Evolutionary conservation across 2,797 vertebrate genomes (phyloP), one percentile per base, ranked within the genome.

Genomic region (Sarcophilus harrisii): DNA sequence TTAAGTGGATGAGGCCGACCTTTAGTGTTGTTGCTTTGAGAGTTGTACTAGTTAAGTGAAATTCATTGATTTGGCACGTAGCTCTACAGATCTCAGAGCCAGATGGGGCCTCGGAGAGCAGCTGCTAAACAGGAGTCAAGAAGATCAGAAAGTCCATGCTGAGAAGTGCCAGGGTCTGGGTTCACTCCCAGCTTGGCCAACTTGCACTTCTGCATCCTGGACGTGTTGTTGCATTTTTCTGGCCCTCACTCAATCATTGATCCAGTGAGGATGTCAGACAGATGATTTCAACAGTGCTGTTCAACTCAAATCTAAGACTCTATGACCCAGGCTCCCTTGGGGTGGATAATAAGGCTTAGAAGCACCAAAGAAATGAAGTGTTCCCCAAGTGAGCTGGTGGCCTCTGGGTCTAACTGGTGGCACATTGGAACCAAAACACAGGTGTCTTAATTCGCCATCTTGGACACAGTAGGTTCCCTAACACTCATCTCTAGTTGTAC

Each of bases 381-480:
- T 87, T 87, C 73, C 24, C 38, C 38, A 87, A 18, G 73, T 45
- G 21, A 45, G 73, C 8, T 45, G 18, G 66, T 81, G 21, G 66
- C 73, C 18, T 21, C 66, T 73, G 5, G 66, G n/a, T 73, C n/a
- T 73, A 87, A 21, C 24, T 87, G 73, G 73, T 81, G 73, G 73
- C 38, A 45, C 54, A 92, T 0, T 93, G 57, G 28, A 12, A 90
- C n/a, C 95, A 94, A 55, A 96, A 94, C 9, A 57, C 60, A 92
- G 58, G 24, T 58, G 57, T 95, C 52, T 90, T 95, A 45, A 49
- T 94, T 91, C 55, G 94, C 49, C 91, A 2, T 92, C 24, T 11
- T 62, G 5, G 92, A 92, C 96, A 97, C 10, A 28, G 13, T 32
- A 92, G 24, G 11, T 93, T 58, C 45, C 89, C 92, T 95, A 94